Conservation (phyloP, 2,113 vertebrate species). For the Anhinga rufa region DNA sequence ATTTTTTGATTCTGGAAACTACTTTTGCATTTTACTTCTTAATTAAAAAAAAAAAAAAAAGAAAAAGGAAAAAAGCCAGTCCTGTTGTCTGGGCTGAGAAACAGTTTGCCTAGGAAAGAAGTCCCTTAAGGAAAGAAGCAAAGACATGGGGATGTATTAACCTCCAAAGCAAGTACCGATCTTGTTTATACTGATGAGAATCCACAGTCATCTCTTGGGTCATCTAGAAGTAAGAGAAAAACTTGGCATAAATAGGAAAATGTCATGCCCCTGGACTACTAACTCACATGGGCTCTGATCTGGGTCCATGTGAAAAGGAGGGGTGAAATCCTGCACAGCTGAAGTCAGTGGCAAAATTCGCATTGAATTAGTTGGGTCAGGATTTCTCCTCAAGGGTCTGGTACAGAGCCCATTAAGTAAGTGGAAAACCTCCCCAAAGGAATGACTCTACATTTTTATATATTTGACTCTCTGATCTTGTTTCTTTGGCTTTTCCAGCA, state of each 20-base stretch:
- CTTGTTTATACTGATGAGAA: not conserved
- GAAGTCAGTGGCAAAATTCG: not conserved
- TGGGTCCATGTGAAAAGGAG: not conserved
- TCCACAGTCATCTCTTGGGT: not conserved
- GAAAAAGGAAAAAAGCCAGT: not conserved
- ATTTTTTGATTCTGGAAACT: not conserved
- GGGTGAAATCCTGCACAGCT: not conserved
- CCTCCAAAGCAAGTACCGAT: not conserved
- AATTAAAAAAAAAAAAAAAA: not conserved
- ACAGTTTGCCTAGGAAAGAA: not conserved
- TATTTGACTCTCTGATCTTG: not conserved
- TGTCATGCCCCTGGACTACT: not conserved
- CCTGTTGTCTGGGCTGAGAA: not conserved
- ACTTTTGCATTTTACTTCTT: not conserved
- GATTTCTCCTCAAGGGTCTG: not conserved
- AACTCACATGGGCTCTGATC: not conserved
- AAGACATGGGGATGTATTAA: not conserved
- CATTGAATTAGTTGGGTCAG: not conserved
- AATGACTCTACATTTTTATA: not conserved
- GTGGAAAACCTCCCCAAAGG: not conserved
- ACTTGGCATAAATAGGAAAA: not conserved
- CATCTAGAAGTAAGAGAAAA: not conserved
- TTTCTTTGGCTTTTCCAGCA: not conserved
- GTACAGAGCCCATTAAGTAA: not conserved
- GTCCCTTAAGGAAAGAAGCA: not conserved